A percentile compares a stretch with the other conserved stretches of the same genome.
Conservation (phyloP, 1,140 invertebrate genomes). For the Melipona quadrifasciata region DNA sequence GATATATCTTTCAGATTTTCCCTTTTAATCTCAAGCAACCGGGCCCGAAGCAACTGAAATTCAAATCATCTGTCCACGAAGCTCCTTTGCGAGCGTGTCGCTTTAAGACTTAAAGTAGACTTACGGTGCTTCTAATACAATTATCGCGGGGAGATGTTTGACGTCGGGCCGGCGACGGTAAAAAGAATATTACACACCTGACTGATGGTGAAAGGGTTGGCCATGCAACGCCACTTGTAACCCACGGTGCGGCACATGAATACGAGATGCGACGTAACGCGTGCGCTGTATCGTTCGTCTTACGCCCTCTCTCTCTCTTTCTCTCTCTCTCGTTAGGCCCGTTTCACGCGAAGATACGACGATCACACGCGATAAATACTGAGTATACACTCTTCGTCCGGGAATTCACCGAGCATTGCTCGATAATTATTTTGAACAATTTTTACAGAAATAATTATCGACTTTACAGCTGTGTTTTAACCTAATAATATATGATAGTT, state of each 20-base stretch:
- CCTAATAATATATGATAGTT: no score
- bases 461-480: no score
- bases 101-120: background rate
- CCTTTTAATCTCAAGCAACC: background rate
- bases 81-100: background rate
- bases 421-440: no score
- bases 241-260: conserved; percentile 59
- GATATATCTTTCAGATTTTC: background rate
- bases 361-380: no score
- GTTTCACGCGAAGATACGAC: no score
- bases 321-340: background rate
- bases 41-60: background rate
- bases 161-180: conserved; percentile 36
- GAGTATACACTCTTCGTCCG: no score
- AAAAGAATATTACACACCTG: conserved; percentile 64
- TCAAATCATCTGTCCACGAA: background rate
- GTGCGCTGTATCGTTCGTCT: conserved; percentile 17
- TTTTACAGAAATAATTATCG: no score
- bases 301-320: background rate
- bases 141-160: conserved; percentile 59
- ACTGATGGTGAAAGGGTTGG: conserved; percentile 52
- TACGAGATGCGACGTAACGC: conserved; percentile 53
- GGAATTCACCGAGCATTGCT: no score
- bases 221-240: conserved; percentile 57
- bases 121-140: conserved; percentile 41